Conservation (phyloP, 2,888 invertebrate genomes). For the Eupsilia transversa region DNA sequence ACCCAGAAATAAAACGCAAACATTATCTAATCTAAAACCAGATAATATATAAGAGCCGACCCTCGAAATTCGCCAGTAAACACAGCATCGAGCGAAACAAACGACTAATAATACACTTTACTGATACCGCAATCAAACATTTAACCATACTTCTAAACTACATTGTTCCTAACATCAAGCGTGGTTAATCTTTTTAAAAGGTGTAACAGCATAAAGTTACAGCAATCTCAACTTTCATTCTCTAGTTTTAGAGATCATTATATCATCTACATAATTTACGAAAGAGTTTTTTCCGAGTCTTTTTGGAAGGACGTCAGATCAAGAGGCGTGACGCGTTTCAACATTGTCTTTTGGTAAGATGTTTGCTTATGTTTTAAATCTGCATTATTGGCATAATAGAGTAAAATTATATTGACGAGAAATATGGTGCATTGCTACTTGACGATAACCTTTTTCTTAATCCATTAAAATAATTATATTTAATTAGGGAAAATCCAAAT, state of each 20-base stretch:
- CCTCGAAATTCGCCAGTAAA: constrained; percentile 22
- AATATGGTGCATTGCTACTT: background rate
- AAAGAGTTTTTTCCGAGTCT: constrained; percentile 76
- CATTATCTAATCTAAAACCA: constrained; percentile 49
- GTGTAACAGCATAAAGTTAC: constrained; percentile 73
- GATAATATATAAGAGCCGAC: constrained; percentile 35
- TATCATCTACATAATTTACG: constrained; percentile 69
- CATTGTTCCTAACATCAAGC: constrained; percentile 78
- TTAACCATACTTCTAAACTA: constrained; percentile 68
- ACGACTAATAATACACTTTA: constrained; percentile 56
- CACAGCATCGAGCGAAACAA: constrained; percentile 42
- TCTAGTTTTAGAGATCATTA: constrained; percentile 66
- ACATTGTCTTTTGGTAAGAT: constrained; percentile 68
- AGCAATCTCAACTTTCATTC: constrained; percentile 64
- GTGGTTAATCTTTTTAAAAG: constrained; percentile 83
- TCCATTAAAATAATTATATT: background rate
- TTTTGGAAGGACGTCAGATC: constrained; percentile 79
- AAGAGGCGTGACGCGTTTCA: constrained; percentile 80
- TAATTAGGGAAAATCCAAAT: background rate
- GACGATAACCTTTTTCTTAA: background rate
- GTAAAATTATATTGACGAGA: constrained; percentile 17
- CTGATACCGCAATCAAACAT: constrained; percentile 70
- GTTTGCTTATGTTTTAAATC: constrained; percentile 40
- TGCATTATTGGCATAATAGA: background rate
- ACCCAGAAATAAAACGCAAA: constrained; percentile 15